These are phyloP conservation scores for Leptinotarsa haldemani DNA, from an alignment of 2,888 invertebrate species.

Conservation along the genomic window DNA sequence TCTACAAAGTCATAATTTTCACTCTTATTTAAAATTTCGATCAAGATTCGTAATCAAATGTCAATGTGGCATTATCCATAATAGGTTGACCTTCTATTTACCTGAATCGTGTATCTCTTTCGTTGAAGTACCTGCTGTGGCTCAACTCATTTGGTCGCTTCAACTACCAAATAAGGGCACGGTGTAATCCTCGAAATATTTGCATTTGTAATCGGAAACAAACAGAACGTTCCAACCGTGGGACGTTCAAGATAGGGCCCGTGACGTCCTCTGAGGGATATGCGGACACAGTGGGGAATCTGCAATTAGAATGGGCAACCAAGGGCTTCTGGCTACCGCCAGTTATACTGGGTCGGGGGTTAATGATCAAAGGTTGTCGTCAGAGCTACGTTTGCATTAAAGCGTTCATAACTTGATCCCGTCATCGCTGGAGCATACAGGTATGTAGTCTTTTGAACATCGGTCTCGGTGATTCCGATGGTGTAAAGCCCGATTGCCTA, in stretches of 20 bases:
- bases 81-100: background rate
- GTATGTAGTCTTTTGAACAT: slow-evolving; percentile 10
- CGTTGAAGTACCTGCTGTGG: too few species aligned
- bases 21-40: too few species aligned
- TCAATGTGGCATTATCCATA: too few species aligned
- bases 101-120: background rate
- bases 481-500: background rate
- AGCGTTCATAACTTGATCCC: slow-evolving; percentile 38
- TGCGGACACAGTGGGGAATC: slow-evolving; percentile 28
- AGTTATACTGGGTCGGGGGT: slow-evolving; percentile 28
- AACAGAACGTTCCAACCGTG: slow-evolving; percentile 35
- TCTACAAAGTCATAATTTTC: too few species aligned
- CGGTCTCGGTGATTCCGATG: background rate
- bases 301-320: slow-evolving; percentile 40
- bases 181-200: slow-evolving; percentile 35
- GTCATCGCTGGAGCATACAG: slow-evolving; percentile 34
- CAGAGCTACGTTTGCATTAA: slow-evolving; percentile 39
- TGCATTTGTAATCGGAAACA: slow-evolving; percentile 41
- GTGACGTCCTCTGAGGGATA: slow-evolving; percentile 23
- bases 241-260: slow-evolving; percentile 32
- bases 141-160: background rate
- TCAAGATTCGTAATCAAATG: too few species aligned
- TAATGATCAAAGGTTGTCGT: slow-evolving; percentile 43
- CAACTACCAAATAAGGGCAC: slow-evolving; percentile 24
- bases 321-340: slow-evolving; percentile 28